A percentile compares a stretch with the other conserved stretches of the same genome.
Evolutionary conservation across 2,888 invertebrate genomes (phyloP).

Genomic region (Hirtodrosophila confusa): DNA sequence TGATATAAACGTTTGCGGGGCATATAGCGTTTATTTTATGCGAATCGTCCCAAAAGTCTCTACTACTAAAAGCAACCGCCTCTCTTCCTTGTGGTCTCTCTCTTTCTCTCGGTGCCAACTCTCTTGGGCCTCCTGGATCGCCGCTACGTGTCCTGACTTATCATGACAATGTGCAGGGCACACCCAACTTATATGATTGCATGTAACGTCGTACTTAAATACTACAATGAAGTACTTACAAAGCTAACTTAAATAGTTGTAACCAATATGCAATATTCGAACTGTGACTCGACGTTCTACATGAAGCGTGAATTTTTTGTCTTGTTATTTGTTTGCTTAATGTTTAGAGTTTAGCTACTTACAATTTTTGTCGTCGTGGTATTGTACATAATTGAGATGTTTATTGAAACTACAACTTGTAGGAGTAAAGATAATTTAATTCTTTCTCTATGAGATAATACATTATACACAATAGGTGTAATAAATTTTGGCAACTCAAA

Average conservation of each 20-base stretch:
- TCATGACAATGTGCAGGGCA: constrained; percentile 33
- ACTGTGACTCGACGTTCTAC: constrained; percentile 60
- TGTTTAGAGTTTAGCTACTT: constrained; percentile 52
- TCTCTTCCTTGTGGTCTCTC: constrained; percentile 29
- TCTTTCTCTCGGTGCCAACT: constrained; percentile 33
- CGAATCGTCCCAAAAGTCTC: constrained; percentile 81
- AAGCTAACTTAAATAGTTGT: constrained; percentile 26
- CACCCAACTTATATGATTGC: constrained; percentile 8
- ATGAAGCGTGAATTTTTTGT: constrained; percentile 51
- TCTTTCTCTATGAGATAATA: constrained; percentile 18
- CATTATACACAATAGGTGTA: constrained; percentile 42
- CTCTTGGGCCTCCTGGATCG: not conserved
- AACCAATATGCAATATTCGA: constrained; percentile 64
- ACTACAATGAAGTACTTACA: constrained; percentile 17
- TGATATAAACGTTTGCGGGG: constrained; percentile 82
- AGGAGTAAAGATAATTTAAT: constrained; percentile 29
- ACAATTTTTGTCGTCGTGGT: constrained; percentile 39
- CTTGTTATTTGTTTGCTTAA: constrained; percentile 71
- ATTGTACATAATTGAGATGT: constrained; percentile 66
- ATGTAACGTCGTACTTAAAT: constrained; percentile 23
- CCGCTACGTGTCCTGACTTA: constrained; percentile 14
- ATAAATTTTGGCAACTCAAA: constrained; percentile 35
- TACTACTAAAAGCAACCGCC: constrained; percentile 61
- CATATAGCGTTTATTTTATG: constrained; percentile 82
- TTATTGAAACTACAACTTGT: constrained; percentile 58